Base-by-base conservation (phyloP, 2,797 vertebrate species). In the Forpus xanthops region DNA sequence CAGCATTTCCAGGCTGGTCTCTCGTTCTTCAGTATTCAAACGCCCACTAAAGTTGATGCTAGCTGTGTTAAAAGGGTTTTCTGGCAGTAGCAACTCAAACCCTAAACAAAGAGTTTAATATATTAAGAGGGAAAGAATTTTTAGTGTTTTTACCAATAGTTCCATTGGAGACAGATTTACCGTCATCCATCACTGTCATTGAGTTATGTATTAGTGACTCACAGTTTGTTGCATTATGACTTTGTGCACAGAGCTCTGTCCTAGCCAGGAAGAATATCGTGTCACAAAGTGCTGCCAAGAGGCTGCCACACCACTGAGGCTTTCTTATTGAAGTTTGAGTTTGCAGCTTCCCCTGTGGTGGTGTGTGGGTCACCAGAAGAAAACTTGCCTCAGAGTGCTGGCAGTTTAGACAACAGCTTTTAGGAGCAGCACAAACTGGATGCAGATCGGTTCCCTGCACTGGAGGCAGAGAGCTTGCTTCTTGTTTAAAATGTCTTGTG, bases 101-200 rank as follows among this genome's bases (percentile, higher is more conserved):
- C 27, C 74, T 67, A 91, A 75, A 93, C 42, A 81, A 79, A 79
- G 65, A 73, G 19, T 44, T 76, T 64, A 53, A 85, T 83, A 65
- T 50, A 86, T 85, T 81, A 88, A 91, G 47, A 73, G 44, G 86
- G 67, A 94, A 93, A 79, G 66, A 94, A 92, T 92, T 96, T 80
- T 92, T 90, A 72, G 55, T 93, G 25, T 89, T 94, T 93, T 85
- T 77, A 68, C 74, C 79, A 85, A 2, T 86, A 76, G 86, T 81
- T 87, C 73, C 60, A 41, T 23, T 93, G 80, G 85, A 81, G 94
- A 87, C 77, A 90, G 58, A 72, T 76, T 67, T 81, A 73, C 87
- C 33, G 1, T 79, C 89, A 79, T 94, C 85, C 55, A 1, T 94
- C 93, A 68, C 27, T 93, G 88, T 64, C 18, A 3, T 52, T 80